A percentile compares a stretch with the other conserved stretches of the same genome.
Evolutionary conservation across 2,888 invertebrate genomes (phyloP).

Genomic region (Polyploca ridens): DNA sequence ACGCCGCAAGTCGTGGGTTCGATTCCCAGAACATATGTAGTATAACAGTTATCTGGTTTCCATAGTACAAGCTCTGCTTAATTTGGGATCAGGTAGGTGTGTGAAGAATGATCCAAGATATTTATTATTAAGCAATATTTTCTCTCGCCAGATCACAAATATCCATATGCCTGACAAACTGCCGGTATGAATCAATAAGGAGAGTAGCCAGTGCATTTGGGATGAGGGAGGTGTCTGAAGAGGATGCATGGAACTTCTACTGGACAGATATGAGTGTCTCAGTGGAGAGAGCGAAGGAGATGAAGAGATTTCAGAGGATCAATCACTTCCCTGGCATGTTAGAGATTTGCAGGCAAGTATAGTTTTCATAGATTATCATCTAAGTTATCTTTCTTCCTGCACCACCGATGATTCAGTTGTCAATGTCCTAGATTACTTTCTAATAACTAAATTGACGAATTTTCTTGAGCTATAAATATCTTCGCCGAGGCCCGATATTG

Average conservation of each 20-base stretch:
- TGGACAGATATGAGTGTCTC: constrained; percentile 96
- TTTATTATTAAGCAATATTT: neutral
- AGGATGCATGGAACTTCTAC: constrained; percentile 94
- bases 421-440: too few species aligned
- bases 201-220: constrained; percentile 88
- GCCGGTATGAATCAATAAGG: constrained; percentile 90
- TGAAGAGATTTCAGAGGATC: constrained; percentile 96
- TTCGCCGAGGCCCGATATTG: too few species aligned
- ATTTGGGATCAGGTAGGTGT: too few species aligned
- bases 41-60: too few species aligned
- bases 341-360: constrained; percentile 88
- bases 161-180: constrained; percentile 88
- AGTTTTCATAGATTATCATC: neutral
- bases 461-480: too few species aligned
- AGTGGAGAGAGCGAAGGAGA: constrained; percentile 93
- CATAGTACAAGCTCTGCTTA: too few species aligned
- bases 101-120: too few species aligned
- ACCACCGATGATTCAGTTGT: too few species aligned
- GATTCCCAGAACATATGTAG: too few species aligned
- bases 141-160: constrained; percentile 69
- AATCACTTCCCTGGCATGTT: constrained; percentile 97
- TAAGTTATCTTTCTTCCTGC: too few species aligned
- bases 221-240: constrained; percentile 91
- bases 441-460: too few species aligned
- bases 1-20: too few species aligned